Conservation (phyloP, 2,888 invertebrate genomes). For the Tenthredo distinguenda region DNA sequence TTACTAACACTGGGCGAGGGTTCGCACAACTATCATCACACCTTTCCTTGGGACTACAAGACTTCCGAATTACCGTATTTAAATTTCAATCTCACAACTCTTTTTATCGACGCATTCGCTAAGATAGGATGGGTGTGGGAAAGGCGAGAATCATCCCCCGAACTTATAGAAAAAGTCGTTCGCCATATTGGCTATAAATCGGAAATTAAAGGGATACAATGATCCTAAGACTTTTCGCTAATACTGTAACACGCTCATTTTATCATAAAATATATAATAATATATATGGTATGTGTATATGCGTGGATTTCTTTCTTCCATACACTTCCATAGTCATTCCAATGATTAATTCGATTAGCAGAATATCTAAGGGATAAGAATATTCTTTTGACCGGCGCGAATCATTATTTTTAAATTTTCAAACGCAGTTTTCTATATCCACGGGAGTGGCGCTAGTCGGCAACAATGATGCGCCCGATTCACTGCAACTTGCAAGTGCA, state of each 20-base stretch:
- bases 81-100: neutral
- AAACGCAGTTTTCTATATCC: neutral
- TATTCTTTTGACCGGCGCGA: neutral
- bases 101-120: neutral
- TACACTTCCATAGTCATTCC: neutral
- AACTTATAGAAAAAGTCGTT: neutral
- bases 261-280: neutral
- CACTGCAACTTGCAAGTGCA: too few species aligned
- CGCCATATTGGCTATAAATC: neutral
- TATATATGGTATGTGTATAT: neutral
- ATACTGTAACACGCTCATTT: neutral
- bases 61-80: neutral
- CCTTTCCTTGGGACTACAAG: conserved; percentile 25
- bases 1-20: conserved; percentile 88
- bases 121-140: conserved; percentile 11
- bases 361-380: neutral
- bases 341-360: neutral
- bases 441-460: neutral
- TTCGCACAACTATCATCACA: conserved; percentile 81
- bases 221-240: neutral
- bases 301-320: neutral
- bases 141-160: neutral
- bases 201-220: neutral
- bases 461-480: neutral
- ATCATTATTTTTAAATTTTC: neutral